A percentile compares a stretch with the other conserved stretches of the same genome.
Evolutionary conservation across 2,113 vertebrate species (phyloP).

Genomic region (Plecotus auritus): DNA sequence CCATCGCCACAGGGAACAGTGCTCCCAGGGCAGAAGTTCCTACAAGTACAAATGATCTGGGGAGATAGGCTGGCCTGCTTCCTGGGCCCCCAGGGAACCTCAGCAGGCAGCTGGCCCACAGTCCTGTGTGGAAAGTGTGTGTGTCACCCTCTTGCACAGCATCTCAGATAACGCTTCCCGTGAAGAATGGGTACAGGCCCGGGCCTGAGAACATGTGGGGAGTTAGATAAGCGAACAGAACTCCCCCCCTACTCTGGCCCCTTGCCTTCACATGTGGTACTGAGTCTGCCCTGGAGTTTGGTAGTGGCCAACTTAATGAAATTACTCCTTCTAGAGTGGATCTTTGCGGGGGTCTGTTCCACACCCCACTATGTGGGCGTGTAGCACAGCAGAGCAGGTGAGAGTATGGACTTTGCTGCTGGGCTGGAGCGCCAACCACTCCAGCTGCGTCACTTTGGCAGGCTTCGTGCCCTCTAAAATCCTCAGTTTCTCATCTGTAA

Average conservation of each 20-base stretch:
- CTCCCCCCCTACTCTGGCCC: too few relatives aligned
- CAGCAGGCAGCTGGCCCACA: background rate
- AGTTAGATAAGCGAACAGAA: background rate
- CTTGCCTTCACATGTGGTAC: background rate
- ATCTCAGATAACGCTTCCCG: background rate
- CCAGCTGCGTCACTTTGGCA: background rate
- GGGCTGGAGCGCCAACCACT: too few relatives aligned
- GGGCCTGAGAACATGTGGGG: background rate
- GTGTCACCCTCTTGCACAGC: background rate
- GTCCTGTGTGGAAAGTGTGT: background rate
- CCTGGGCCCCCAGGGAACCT: background rate
- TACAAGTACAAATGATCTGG: constrained; percentile 7
- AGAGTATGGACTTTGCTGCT: fast-evolving
- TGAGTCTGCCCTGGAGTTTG: background rate
- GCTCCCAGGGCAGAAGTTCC: background rate
- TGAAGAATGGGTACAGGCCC: background rate
- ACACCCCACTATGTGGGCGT: background rate
- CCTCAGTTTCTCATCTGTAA: background rate
- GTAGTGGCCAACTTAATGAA: fast-evolving
- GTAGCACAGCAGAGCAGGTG: background rate
- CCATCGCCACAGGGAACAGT: background rate
- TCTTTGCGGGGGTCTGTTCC: background rate
- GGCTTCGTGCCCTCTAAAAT: background rate
- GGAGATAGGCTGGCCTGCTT: background rate
- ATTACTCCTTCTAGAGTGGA: background rate